Percentiles rank a stretch among this genome's conserved stretches.
Conservation (phyloP, 1,140 invertebrate genomes). For the roundworm (Caenorhabditis elegans) region WBcel235 BX284602.5:2548501-2549000, state of each 20-base stretch:
- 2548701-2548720: neutral
- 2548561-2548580: neutral
- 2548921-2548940: neutral
- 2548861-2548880: neutral
- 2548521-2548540: neutral
- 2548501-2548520: neutral
- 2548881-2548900: neutral
- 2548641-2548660: neutral
- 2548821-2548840: neutral
- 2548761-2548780: neutral
- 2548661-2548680: neutral
- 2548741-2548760: too few relatives aligned
- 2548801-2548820: neutral
- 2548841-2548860: neutral
- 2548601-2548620: neutral
- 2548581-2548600: neutral
- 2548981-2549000: neutral
- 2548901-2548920: neutral
- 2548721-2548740: neutral
- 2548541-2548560: neutral
- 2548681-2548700: neutral
- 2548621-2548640: neutral
- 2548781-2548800: neutral
- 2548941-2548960: neutral
- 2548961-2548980: neutral